Conservation (phyloP, 2,113 vertebrate species). For the Eudorcas thomsonii region DNA sequence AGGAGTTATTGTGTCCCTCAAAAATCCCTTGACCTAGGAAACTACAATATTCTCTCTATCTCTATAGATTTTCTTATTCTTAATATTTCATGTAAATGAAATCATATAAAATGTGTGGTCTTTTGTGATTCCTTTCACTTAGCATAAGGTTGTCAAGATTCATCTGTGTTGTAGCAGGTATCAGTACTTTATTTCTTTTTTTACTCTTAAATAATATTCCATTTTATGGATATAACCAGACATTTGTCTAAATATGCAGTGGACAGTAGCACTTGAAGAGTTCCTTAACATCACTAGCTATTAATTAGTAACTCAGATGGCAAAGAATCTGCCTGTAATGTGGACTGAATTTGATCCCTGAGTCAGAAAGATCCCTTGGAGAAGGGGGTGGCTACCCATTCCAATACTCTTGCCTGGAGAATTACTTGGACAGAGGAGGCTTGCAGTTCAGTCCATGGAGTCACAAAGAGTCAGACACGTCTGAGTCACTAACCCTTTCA, state of each 20-base stretch:
- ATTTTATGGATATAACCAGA: not conserved
- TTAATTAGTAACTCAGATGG: not conserved
- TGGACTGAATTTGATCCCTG: not conserved
- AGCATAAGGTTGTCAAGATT: not conserved
- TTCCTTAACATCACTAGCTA: not conserved
- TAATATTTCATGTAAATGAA: not conserved
- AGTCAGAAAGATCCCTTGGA: not conserved
- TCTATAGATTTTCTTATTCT: not conserved
- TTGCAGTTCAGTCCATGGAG: not conserved
- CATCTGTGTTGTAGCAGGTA: not conserved
- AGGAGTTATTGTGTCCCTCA: not conserved
- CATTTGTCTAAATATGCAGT: not conserved
- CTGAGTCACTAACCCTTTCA: not conserved
- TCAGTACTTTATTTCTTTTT: not conserved
- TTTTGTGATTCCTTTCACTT: not conserved
- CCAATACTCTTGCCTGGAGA: not conserved
- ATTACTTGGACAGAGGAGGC: not conserved
- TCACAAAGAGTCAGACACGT: not conserved
- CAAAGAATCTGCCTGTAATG: not conserved
- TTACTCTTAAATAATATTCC: not conserved
- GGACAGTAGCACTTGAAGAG: not conserved
- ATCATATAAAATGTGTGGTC: not conserved
- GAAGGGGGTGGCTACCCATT: not conserved
- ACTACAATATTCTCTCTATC: not conserved
- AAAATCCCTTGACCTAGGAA: not conserved